Evolutionary conservation across 2,888 invertebrate genomes (phyloP), one percentile per base, ranked within the genome.

Genomic region (Protodeltote pygarga): DNA sequence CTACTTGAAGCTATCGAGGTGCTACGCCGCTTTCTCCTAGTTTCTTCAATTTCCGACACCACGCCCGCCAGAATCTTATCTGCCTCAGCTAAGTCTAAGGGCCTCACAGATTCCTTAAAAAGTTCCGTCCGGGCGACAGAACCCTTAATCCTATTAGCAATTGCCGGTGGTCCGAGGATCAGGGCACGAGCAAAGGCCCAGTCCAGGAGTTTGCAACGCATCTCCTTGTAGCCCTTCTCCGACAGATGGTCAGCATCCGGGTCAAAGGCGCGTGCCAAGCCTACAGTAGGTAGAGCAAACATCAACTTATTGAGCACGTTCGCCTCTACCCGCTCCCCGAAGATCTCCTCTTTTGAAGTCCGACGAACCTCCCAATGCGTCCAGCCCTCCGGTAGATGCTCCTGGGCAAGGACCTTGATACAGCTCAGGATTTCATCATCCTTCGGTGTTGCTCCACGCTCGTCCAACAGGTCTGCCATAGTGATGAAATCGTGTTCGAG

Each of bases 231-330:
- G 0, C 23, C 21, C 8, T 39, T 29, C 9, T 39, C 39, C 0
- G 39, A 39, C 1, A 39, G 16, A 16, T 21, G 39, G 4, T 28
- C 11, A 0, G 16, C 23, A 1, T 39, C 39, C 5, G 29, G 38
- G 6, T 10, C 4, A 10, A 39, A 39, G 0, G 38, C 38, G 3
- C 29, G n/a, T 2, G 9, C 38, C 6, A 39, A 4, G 1, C 28
- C 28, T 8, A 28, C 29, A 0, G 39, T 39, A 1, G 39, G 29
- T 0, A 39, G 3, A 5, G 39, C 39, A n/a, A 29, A 39, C 9
- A 8, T 9, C 0, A 37, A 8, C 3, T 37, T 37, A 9, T 37
- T 37, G 1, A 27, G 5, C 15, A 14, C 21, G 8, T 3, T 11
- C n/a, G n/a, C n/a, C n/a, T n/a, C n/a, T n/a, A n/a, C n/a, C n/a